Conservation (phyloP, 2,113 vertebrate genomes). For the Cryptomyrus ogoouensis region DNA sequence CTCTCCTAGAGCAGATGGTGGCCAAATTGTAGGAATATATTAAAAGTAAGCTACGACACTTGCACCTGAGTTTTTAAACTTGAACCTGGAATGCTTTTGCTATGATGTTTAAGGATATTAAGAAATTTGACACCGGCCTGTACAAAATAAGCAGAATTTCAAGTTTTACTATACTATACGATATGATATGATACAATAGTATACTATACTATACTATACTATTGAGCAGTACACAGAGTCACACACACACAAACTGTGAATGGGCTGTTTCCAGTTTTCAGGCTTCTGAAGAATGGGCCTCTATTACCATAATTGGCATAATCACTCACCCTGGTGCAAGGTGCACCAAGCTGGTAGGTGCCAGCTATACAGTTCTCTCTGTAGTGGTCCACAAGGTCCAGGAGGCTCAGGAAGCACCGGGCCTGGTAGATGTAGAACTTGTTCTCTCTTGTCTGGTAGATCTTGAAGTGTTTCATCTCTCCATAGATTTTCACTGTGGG, state of each 20-base stretch:
- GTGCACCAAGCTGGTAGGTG: slow-evolving; percentile 21
- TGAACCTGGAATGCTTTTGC: background rate
- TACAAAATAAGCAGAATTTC: background rate
- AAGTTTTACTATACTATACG: background rate
- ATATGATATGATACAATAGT: too few relatives aligned
- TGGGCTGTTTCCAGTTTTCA: background rate
- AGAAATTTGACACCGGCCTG: background rate
- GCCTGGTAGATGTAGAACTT: slow-evolving; percentile 38
- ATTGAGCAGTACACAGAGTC: background rate
- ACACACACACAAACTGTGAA: background rate
- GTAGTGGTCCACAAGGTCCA: slow-evolving; percentile 44
- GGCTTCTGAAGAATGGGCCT: background rate
- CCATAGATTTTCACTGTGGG: slow-evolving; percentile 38
- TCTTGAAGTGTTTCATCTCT: slow-evolving; percentile 49
- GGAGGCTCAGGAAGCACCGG: slow-evolving; percentile 37
- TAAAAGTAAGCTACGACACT: background rate
- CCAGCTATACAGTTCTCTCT: slow-evolving; percentile 11
- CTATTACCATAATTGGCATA: background rate
- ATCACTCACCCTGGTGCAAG: slow-evolving; percentile 52
- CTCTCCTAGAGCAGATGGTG: background rate
- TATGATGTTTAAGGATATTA: background rate
- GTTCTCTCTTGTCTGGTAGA: slow-evolving; percentile 28
- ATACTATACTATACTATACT: background rate
- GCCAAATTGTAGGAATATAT: background rate
- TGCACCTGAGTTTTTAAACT: background rate